Base-by-base conservation (phyloP, 53 echinoderm and acorn worm genomes). In the Holothuria leucospilota region DNA sequence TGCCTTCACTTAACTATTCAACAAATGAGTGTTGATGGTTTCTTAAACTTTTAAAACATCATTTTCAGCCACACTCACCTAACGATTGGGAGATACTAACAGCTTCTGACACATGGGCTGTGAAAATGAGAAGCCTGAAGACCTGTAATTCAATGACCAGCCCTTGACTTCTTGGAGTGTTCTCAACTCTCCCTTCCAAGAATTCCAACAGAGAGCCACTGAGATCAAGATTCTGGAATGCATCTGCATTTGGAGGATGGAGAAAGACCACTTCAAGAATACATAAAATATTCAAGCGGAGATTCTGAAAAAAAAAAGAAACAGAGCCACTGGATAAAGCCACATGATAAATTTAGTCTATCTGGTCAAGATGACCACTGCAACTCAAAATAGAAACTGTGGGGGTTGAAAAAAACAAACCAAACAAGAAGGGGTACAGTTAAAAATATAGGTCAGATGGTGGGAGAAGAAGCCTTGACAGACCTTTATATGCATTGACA, bases 201-300 rank as follows among this genome's bases (percentile, higher is more conserved):
- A 75, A 75, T 26, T 75, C 51, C 39, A 75, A 27, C 51, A 75
- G 51, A 51, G 56, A 75, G 75, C 21, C 52, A 51, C 41, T 46
- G 51, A 75, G 20, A 51, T 75, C 75, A 25, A 27, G 26, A 24
- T 49, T 75, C 13, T 75, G 75, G 27, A 75, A 42, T 49, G 29
- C 75, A n/a, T 52, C 75, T 52, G 26, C 51, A n/a, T 75, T 49
- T 49, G 75, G 25, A 52, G 75, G 75, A 75, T 75, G 46, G 21
- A 75, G 75, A 52, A 75, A 75, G 49, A 75, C 20, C 52, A 49
- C 75, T 51, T 75, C 51, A 51, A 75, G 75, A 14, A 75, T 75
- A 52, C 24, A 23, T 38, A 75, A 51, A 27, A 75, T 51, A 75
- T 26, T 27, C 10, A 75, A 21, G 51, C 75, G 14, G 52, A 75